These are phyloP conservation scores for Lissocephala sabroskyi DNA, from an alignment of 2,888 invertebrate genomes.

Conservation along the genomic window DNA sequence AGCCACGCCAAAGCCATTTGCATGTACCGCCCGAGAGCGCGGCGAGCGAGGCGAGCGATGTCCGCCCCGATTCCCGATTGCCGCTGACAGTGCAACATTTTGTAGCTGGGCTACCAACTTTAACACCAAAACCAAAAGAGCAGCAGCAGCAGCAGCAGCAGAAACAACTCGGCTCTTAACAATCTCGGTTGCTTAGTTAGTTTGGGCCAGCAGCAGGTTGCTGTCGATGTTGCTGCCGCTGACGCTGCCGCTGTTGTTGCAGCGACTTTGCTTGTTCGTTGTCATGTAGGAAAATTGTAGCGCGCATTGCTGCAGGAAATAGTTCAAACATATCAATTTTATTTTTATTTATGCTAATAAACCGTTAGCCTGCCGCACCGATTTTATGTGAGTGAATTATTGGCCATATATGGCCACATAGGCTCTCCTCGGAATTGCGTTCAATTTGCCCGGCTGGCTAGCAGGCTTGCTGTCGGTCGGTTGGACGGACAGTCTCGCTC, in stretches of 20 bases:
- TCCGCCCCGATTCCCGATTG: no score
- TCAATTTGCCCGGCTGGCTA: constrained; percentile 1
- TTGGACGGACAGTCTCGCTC: no score
- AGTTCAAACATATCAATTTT: constrained; percentile 65
- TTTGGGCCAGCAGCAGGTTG: no score
- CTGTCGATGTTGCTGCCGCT: constrained; percentile 15
- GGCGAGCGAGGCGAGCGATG: constrained; percentile 4
- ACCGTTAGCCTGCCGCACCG: constrained; percentile 39
- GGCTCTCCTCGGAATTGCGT: no score
- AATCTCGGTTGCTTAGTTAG: no score
- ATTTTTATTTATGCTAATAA: constrained; percentile 65
- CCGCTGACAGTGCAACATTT: constrained; percentile 58
- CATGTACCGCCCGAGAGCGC: constrained; percentile 42
- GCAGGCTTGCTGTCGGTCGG: no score
- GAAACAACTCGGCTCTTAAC: no score
- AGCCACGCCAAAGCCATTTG: constrained; percentile 60
- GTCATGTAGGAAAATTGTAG: constrained; percentile 63
- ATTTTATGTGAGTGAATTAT: constrained; percentile 49
- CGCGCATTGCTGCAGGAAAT: constrained; percentile 66
- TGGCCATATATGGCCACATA: constrained; percentile 46
- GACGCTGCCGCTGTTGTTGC: constrained; percentile 3
- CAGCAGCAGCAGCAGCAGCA: no score
- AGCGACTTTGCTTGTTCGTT: constrained; percentile 40
- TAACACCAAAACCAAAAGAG: no score
- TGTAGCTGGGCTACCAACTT: constrained; percentile 58